Percentiles rank a stretch among this genome's conserved stretches.
Evolutionary conservation across 2,113 vertebrate species (phyloP).

Genomic region (Gymnocephalus cernua): DNA sequence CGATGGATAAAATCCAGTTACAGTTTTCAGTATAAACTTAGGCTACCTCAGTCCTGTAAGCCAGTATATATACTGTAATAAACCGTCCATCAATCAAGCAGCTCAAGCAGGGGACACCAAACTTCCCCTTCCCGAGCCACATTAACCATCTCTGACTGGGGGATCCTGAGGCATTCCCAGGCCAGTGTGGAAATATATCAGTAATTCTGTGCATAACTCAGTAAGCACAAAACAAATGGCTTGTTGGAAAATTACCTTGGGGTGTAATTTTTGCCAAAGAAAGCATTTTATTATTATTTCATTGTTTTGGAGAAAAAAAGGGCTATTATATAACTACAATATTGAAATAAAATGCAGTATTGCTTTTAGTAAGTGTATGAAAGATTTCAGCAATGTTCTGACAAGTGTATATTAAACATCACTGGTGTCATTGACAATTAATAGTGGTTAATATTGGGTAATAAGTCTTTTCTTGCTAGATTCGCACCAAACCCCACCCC

Average conservation of each 20-base stretch:
- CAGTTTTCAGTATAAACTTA: background rate
- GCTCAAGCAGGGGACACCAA: no score
- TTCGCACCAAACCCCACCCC: conserved; percentile 5
- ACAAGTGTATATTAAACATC: background rate
- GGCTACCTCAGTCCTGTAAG: background rate
- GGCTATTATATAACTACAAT: background rate
- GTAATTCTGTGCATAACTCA: background rate
- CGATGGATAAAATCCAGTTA: background rate
- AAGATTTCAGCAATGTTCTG: background rate
- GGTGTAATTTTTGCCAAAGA: background rate
- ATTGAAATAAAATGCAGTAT: background rate
- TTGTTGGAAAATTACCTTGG: background rate
- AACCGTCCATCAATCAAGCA: no score
- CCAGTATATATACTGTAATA: background rate
- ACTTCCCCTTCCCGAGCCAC: no score
- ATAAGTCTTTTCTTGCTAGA: background rate
- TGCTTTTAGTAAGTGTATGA: background rate
- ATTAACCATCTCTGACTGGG: no score
- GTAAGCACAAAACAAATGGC: background rate
- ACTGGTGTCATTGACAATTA: background rate
- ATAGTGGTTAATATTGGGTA: background rate
- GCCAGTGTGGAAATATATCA: no score
- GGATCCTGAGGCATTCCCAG: no score
- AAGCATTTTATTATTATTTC: background rate
- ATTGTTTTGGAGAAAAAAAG: no score